Base-by-base conservation (phyloP, 2,113 vertebrate genomes). In the Rissa tridactyla region DNA sequence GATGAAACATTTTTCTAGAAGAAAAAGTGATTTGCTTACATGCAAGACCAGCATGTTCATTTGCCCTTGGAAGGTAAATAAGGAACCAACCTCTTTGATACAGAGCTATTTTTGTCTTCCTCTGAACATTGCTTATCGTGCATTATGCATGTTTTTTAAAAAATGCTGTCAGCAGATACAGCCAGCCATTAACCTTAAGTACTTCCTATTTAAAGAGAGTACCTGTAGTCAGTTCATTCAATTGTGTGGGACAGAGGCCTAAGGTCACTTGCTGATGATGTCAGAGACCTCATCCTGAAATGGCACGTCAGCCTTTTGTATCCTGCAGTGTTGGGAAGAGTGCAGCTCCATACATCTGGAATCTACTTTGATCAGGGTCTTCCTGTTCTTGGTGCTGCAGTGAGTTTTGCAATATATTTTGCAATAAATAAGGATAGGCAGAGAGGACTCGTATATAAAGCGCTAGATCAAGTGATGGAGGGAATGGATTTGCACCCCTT, bases 11-110 rank as follows among this genome's bases (percentile, higher is more conserved):
- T 86, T 84, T 94, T 83, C 61, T 60, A 69, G 47, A 95, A 95
- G 85, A 71, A 96, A 94, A 88, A 83, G 75, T 60, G 71, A 95
- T 97, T 97, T 97, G 95, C 88, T 94, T 96, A 88, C 87, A 51
- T 96, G 93, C 87, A 80, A 94, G 88, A 86, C 95, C 81, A 93
- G 95, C 83, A 77, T 83, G 92, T 96, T 96, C 89, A 79, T 94
- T 97, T 97, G 96, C 90, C 97, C 96, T 97, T 96, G 94, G 92
- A 97, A 97, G 95, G 94, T 88, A 96, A 97, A 93, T 86, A 86
- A 95, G 73, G 93, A 96, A 86, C 90, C 83, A 94, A 30, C 32
- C 27, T 94, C 87, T 97, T 89, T 88, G 92, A 88, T 95, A 85
- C 49, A 44, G 88, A 82, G 84, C 91, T 98, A 97, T 98, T 98